Base-by-base conservation (phyloP, 2,888 invertebrate genomes). In the Fragum whitleyi region DNA sequence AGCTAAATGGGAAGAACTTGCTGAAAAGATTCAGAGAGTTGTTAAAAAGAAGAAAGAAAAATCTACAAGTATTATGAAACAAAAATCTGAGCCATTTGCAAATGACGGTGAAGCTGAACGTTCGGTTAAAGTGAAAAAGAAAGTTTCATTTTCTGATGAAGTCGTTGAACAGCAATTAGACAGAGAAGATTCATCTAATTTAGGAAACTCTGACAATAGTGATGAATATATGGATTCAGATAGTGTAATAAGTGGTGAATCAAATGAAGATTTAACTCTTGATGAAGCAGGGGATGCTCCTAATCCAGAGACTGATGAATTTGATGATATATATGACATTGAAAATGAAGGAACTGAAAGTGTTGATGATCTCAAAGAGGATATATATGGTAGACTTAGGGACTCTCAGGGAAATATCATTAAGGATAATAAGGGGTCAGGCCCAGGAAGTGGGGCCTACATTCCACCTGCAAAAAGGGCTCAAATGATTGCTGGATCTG, bases 331-430 rank as follows among this genome's bases (percentile, higher is more conserved):
- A 86, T 90, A 88, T 51, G 87, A 83, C 36, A 81, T 69, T 76
- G 67, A 59, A 28, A 57, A 74, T 21, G 72, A 95, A 91, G 79
- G 85, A 69, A 68, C 67, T 87, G 91, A 88, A 86, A 91, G 70
- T 53, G 42, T 88, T 87, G 92, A 75, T 11, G 42, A 28, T n/a
- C 61, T 88, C 0, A 84, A 83, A 53, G 91, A 98, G 95, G 98
- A 99, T 94, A 98, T 99, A 92, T 98, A 99, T 94, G 98, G 98
- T 0, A 95, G 98, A 79, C 95, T 96, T 87, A 95, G 97, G 87
- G 96, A 97, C 92, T 96, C 96, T 90, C 95, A 96, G 87, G 98
- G 98, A 2, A 96, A 97, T 92, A 93, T 98, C 86, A 94, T 98
- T 19, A 74, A 85, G 23, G 75, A 85, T 57, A 68, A 86, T 39